Conservation (phyloP, 2,797 vertebrate genomes). For the Anguilla marmorata region DNA sequence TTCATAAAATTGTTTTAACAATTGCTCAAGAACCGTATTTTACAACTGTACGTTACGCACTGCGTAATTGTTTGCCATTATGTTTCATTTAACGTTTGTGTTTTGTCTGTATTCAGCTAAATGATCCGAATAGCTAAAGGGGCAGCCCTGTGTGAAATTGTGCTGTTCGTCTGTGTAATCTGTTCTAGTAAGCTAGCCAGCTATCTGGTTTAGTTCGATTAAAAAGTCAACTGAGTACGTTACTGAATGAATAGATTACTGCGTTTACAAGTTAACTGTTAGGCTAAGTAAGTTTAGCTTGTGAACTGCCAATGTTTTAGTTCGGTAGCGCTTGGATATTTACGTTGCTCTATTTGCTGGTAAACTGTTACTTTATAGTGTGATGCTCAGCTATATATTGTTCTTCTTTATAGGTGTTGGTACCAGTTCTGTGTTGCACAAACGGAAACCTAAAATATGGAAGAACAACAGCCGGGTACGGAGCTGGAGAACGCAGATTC, state of each 20-base stretch:
- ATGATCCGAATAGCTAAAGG: no score
- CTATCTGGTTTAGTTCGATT: neutral
- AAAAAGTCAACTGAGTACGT: neutral
- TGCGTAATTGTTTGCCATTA: neutral
- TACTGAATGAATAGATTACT: neutral
- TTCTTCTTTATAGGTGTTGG: neutral
- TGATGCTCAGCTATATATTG: neutral
- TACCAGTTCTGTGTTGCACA: neutral
- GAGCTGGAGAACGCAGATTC: neutral
- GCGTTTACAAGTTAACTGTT: neutral
- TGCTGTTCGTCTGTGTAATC: neutral
- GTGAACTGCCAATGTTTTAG: neutral
- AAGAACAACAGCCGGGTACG: constrained; percentile 1
- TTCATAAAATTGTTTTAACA: neutral
- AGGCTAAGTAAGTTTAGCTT: neutral
- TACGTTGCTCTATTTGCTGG: neutral
- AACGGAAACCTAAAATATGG: constrained; percentile 1
- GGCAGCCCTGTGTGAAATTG: no score
- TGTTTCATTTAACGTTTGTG: neutral
- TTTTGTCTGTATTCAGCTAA: no score
- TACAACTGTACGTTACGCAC: neutral
- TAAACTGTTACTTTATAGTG: neutral
- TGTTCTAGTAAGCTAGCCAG: neutral
- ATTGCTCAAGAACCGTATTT: neutral
- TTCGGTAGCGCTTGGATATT: neutral